A percentile compares a stretch with the other conserved stretches of the same genome.
phyloP scores from a whole-genome alignment of 2,888 invertebrate species.

The Loripinus fragilis region DNA sequence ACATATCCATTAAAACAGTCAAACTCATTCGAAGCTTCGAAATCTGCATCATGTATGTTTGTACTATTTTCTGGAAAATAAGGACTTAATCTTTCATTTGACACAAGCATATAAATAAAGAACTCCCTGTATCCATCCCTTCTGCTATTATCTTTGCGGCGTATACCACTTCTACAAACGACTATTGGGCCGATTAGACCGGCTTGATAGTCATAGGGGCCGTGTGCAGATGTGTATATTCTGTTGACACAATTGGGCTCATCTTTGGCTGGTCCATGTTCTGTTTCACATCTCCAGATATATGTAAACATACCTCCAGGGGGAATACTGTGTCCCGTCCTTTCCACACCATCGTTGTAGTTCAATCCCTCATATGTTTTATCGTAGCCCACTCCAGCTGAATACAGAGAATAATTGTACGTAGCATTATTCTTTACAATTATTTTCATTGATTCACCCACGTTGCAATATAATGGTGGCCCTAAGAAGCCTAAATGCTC shows the following conservation, averaged over 20 bases:
- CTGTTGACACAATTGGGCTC: background rate
- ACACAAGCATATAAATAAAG: background rate
- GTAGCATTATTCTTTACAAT: constrained; percentile 44
- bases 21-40: background rate
- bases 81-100: background rate
- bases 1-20: background rate
- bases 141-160: background rate
- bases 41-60: background rate
- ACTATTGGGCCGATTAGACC: background rate
- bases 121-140: background rate
- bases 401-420: constrained; percentile 30
- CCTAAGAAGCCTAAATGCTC: constrained; percentile 57
- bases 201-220: background rate
- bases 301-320: background rate
- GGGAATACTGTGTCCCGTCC: background rate
- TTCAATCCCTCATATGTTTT: constrained; percentile 45
- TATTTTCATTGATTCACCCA: constrained; percentile 66
- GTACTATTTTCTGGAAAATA: background rate
- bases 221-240: background rate
- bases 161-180: background rate
- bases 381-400: constrained; percentile 28
- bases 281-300: background rate
- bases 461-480: constrained; percentile 68
- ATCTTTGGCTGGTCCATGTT: background rate
- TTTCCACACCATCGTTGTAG: background rate